A percentile compares a stretch with the other conserved stretches of the same genome.
These are phyloP conservation scores for Cricetomys ansorgei DNA, from an alignment of 2,113 vertebrate species.

Conservation along the genomic window DNA sequence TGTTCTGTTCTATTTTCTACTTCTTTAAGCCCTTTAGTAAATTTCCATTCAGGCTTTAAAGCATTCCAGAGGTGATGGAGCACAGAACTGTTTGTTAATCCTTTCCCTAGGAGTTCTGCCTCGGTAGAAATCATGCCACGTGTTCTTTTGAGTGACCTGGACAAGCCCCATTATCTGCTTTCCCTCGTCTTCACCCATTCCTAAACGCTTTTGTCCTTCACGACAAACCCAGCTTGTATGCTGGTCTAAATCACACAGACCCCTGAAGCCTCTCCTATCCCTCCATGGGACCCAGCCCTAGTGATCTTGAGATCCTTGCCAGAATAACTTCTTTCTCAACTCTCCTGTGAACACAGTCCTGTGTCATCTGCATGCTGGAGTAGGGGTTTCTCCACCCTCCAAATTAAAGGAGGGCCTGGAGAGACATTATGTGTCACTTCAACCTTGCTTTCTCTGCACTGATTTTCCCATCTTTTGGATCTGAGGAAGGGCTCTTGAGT, in stretches of 20 bases:
- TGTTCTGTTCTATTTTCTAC: not conserved
- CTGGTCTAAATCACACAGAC: not conserved
- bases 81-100: not conserved
- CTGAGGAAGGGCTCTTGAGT: not conserved
- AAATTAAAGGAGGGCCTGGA: not conserved
- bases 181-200: not conserved
- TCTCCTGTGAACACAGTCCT: not conserved
- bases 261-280: not conserved
- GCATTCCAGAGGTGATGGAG: not conserved
- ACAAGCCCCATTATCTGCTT: not conserved
- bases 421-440: not conserved
- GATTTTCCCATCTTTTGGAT: not conserved
- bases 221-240: not conserved
- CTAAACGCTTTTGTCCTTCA: too few species aligned
- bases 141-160: not conserved
- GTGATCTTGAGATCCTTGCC: too few species aligned
- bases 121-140: not conserved
- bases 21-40: not conserved
- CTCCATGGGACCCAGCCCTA: not conserved
- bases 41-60: not conserved
- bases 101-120: not conserved
- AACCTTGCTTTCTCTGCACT: not conserved
- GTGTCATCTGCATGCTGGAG: accelerated
- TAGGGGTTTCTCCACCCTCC: not conserved
- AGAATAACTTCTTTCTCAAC: not conserved